A percentile compares a stretch with the other conserved stretches of the same genome.
Evolutionary conservation across 2,113 vertebrate genomes (phyloP).

Genomic region (Coracopsis vasa): DNA sequence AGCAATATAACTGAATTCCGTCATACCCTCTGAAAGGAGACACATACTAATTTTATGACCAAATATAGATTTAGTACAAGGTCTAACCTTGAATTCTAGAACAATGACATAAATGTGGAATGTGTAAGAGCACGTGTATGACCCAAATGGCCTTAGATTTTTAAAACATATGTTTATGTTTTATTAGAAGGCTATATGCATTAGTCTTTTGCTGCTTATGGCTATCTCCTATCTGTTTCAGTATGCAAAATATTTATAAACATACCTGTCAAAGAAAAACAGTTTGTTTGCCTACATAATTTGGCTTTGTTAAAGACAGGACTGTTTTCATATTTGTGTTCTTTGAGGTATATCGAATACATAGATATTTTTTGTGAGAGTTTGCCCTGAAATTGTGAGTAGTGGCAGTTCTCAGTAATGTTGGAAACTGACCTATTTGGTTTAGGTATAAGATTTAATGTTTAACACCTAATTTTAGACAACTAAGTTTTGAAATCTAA

Average conservation of each 20-base stretch:
- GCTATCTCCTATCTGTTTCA: not conserved
- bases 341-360: not conserved
- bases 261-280: not conserved
- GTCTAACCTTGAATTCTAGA: not conserved
- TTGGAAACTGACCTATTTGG: not conserved
- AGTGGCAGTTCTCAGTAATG: not conserved
- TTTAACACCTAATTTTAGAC: not conserved
- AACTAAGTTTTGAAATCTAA: not conserved
- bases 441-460: not conserved
- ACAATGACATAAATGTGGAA: not conserved
- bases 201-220: not conserved
- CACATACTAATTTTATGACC: not conserved
- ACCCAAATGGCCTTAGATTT: not conserved
- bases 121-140: not conserved
- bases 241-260: not conserved
- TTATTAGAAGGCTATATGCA: not conserved
- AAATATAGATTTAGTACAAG: not conserved
- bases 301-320: not conserved
- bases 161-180: accelerated
- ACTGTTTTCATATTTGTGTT: not conserved
- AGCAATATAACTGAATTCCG: not conserved
- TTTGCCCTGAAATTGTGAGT: not conserved
- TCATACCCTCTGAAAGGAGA: not conserved
- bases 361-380: not conserved
- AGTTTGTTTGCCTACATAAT: not conserved